Percentiles rank a stretch among this genome's conserved stretches.
phyloP scores from a whole-genome alignment of 1,140 invertebrate species.

The Hylaeus volcanicus region DNA sequence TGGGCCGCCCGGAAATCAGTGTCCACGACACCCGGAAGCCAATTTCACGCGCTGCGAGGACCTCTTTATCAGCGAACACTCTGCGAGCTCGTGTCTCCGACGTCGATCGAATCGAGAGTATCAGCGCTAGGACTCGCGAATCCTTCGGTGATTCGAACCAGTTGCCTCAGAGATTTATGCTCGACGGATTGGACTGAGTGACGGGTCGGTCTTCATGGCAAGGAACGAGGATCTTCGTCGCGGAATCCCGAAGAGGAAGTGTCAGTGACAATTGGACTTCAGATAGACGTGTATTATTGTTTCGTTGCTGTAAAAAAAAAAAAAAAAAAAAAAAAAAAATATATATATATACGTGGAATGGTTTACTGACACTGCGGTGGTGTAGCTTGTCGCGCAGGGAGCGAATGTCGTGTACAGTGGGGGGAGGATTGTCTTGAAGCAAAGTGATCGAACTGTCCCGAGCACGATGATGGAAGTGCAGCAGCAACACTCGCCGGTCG shows the following conservation, averaged over 20 bases:
- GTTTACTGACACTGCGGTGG: constrained; percentile 21
- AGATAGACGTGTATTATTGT: constrained; percentile 21
- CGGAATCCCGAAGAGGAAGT: constrained; percentile 2
- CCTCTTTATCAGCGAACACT: background rate
- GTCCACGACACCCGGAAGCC: constrained; percentile 48
- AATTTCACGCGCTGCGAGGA: constrained; percentile 31
- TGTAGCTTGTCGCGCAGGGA: background rate
- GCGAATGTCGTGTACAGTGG: constrained; percentile 59
- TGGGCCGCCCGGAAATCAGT: constrained; percentile 65
- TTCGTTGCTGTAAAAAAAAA: constrained; percentile 19
- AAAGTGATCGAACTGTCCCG: constrained; percentile 39
- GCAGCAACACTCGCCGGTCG: constrained; percentile 79
- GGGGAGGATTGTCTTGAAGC: constrained; percentile 35
- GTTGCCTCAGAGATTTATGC: too few species aligned
- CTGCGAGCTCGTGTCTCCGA: too few species aligned
- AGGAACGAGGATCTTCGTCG: background rate
- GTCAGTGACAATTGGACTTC: background rate
- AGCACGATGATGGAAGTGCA: constrained; percentile 79
- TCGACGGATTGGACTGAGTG: too few species aligned
- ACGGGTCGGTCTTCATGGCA: too few species aligned
- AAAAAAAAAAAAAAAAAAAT: background rate
- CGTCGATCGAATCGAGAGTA: too few species aligned
- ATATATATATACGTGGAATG: constrained; percentile 27
- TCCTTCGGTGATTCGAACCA: too few species aligned
- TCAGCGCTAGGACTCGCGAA: too few species aligned